A percentile compares a stretch with the other conserved stretches of the same genome.
Conservation (phyloP, 2,113 vertebrate genomes). For the Ammodytes dubius region DNA sequence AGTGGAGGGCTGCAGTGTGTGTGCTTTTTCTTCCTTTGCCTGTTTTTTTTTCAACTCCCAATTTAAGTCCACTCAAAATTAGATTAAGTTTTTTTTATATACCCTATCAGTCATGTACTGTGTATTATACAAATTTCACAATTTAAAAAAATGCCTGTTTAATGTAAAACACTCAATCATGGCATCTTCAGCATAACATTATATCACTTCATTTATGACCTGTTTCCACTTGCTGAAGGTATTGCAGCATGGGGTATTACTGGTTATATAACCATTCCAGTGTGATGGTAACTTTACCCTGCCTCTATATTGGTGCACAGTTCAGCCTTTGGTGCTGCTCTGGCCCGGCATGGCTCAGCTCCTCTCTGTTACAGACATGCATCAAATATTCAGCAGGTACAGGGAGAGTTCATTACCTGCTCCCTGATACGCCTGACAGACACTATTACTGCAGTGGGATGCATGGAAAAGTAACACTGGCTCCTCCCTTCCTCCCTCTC, state of each 20-base stretch:
- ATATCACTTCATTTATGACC: conserved; percentile 9
- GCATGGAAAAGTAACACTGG: conserved; percentile 58
- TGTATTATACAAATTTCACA: too few species aligned
- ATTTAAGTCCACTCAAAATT: neutral
- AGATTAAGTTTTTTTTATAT: neutral
- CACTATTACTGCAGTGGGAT: conserved; percentile 45
- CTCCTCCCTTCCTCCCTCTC: neutral
- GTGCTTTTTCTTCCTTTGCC: neutral
- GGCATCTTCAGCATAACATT: neutral
- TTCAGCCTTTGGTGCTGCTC: conserved; percentile 8
- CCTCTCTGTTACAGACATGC: conserved; percentile 62
- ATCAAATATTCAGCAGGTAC: conserved; percentile 80
- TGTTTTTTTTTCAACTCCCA: neutral
- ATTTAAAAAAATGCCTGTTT: too few species aligned
- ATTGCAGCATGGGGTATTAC: conserved; percentile 8
- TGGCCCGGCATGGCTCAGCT: conserved; percentile 25
- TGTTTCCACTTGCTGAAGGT: conserved; percentile 3
- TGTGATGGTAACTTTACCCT: conserved; percentile 65
- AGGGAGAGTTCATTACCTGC: conserved; percentile 62
- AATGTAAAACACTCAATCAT: too few species aligned
- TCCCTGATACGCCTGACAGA: conserved; percentile 41
- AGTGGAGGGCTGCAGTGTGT: conserved; percentile 12
- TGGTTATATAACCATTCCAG: conserved; percentile 47
- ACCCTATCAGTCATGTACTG: neutral
- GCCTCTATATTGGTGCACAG: conserved; percentile 8